phyloP scores from a whole-genome alignment of 2,113 vertebrate genomes.

The Strix aluco region DNA sequence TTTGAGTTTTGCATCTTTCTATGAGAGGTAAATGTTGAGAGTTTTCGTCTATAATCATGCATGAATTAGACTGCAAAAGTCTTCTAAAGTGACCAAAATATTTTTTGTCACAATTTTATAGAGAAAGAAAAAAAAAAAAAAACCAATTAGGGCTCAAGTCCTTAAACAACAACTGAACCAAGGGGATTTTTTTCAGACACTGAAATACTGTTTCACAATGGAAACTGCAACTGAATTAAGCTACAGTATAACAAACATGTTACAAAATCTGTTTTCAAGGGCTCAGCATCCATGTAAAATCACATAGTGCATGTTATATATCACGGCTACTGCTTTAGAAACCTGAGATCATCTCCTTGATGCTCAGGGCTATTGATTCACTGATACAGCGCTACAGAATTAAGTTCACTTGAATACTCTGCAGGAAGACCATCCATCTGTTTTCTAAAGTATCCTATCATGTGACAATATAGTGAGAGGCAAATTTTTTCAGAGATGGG shows the following conservation, averaged over 20 bases:
- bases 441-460: neutral
- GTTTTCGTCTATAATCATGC: neutral
- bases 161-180: neutral
- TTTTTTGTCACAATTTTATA: neutral
- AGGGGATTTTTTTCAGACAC: neutral
- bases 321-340: neutral
- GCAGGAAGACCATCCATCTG: neutral
- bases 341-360: neutral
- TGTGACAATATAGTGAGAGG: neutral
- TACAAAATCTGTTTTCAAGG: neutral
- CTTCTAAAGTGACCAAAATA: neutral
- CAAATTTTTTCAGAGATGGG: neutral
- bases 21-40: neutral
- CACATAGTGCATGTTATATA: neutral
- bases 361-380: neutral
- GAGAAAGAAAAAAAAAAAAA: neutral
- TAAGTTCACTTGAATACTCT: neutral
- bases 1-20: neutral
- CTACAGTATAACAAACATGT: neutral
- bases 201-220: neutral
- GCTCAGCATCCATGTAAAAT: neutral
- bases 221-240: neutral
- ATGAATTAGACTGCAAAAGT: neutral
- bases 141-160: neutral
- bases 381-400: neutral